Conservation (phyloP, 2,797 vertebrate species). For the Chelonia mydas region DNA sequence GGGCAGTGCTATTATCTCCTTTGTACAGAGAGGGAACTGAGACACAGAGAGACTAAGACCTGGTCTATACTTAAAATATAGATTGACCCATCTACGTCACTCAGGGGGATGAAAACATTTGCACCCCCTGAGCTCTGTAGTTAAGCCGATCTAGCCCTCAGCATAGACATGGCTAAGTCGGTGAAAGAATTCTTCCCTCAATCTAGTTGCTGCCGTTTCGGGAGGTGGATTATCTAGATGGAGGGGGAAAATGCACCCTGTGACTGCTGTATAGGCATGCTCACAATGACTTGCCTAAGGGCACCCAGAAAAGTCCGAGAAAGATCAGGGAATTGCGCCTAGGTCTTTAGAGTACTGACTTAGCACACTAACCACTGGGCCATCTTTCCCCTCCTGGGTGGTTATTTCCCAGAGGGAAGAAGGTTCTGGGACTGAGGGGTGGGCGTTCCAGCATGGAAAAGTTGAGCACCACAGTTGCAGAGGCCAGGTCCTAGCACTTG, state of each 20-base stretch:
- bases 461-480: not conserved
- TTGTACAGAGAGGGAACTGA: not conserved
- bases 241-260: not conserved
- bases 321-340: not conserved
- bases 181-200: not conserved
- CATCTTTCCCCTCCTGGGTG: not conserved
- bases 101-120: not conserved
- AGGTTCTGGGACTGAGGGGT: not conserved
- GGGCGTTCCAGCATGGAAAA: not conserved
- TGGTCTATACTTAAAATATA: not conserved
- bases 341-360: not conserved
- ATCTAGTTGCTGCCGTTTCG: not conserved
- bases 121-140: not conserved
- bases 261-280: not conserved
- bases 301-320: not conserved
- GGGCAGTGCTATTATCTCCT: not conserved
- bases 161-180: not conserved
- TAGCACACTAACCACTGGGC: not conserved
- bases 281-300: not conserved
- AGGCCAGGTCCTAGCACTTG: conserved; percentile 16
- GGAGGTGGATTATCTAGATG: not conserved
- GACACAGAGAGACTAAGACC: not conserved
- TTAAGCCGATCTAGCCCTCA: not conserved
- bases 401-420: not conserved
- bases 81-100: not conserved